These are phyloP conservation scores for Corythornis cristatus DNA, from an alignment of 2,113 vertebrate genomes.

Conservation along the genomic window DNA sequence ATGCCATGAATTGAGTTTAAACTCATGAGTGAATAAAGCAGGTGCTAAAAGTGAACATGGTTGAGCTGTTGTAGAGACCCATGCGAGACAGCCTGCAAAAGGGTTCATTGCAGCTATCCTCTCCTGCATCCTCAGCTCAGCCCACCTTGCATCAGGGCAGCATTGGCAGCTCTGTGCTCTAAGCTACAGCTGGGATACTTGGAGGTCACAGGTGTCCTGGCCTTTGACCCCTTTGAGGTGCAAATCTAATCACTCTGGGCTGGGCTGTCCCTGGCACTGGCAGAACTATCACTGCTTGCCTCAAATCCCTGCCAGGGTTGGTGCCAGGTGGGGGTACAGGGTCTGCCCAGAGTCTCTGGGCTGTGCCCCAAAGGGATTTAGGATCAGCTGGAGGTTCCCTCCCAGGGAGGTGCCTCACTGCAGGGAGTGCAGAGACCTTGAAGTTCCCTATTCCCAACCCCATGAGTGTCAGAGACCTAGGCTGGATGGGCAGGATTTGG, in stretches of 20 bases:
- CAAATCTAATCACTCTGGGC: background rate
- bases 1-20: background rate
- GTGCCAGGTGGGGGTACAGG: background rate
- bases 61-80: background rate
- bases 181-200: rapidly evolving
- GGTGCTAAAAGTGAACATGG: background rate
- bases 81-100: background rate
- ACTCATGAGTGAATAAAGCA: background rate
- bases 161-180: background rate
- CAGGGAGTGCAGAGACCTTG: background rate
- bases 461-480: background rate
- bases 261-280: background rate
- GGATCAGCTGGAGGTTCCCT: background rate
- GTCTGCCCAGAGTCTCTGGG: background rate
- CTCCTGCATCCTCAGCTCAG: rapidly evolving
- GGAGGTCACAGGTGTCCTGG: background rate
- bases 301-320: background rate
- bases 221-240: background rate
- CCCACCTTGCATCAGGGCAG: rapidly evolving
- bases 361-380: background rate
- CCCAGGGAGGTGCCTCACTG: rapidly evolving
- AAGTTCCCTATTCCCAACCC: background rate
- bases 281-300: background rate
- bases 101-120: rapidly evolving
- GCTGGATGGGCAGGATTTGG: background rate